Evolutionary conservation across 2,797 vertebrate genomes (phyloP).

Genomic region (Percopsis omiscomaycus): DNA sequence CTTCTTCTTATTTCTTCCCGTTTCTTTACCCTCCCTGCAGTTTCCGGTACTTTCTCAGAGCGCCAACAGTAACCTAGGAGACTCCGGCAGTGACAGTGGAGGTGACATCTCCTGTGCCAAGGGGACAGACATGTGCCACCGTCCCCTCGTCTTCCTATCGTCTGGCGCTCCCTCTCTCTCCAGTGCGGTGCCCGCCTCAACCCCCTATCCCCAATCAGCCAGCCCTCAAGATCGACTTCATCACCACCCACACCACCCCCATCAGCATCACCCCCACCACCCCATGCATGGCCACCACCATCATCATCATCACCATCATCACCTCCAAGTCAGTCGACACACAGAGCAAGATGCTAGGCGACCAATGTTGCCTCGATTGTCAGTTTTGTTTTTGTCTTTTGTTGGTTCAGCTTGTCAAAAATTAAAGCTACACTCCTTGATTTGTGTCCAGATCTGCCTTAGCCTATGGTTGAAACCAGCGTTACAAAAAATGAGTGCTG

Average conservation of each 20-base stretch:
- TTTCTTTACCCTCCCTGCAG: constrained; percentile 40
- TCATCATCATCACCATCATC: constrained; percentile 69
- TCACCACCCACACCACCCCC: constrained; percentile 77
- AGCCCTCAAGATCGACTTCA: constrained; percentile 78
- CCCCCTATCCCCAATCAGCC: constrained; percentile 71
- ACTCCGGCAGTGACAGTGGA: constrained; percentile 79
- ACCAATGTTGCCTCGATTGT: no score
- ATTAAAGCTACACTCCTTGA: no score
- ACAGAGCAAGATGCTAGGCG: neutral
- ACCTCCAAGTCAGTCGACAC: constrained; percentile 73
- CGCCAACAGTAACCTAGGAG: constrained; percentile 75
- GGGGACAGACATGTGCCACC: constrained; percentile 75
- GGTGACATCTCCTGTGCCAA: constrained; percentile 76
- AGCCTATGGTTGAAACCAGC: no score
- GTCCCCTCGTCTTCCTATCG: constrained; percentile 77
- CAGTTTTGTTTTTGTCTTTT: no score
- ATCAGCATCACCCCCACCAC: constrained; percentile 73
- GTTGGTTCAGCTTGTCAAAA: no score
- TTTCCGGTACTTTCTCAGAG: constrained; percentile 79
- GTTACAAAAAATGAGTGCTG: no score
- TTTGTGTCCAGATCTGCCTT: no score
- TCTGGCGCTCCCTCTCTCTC: constrained; percentile 67
- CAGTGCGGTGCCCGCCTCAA: constrained; percentile 50
- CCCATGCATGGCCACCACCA: constrained; percentile 73
- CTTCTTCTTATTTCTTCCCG: neutral